Evolutionary conservation across 1,140 invertebrate species (phyloP), one percentile per base, ranked within the genome.

Genomic region (Temnothorax nylanderi): DNA sequence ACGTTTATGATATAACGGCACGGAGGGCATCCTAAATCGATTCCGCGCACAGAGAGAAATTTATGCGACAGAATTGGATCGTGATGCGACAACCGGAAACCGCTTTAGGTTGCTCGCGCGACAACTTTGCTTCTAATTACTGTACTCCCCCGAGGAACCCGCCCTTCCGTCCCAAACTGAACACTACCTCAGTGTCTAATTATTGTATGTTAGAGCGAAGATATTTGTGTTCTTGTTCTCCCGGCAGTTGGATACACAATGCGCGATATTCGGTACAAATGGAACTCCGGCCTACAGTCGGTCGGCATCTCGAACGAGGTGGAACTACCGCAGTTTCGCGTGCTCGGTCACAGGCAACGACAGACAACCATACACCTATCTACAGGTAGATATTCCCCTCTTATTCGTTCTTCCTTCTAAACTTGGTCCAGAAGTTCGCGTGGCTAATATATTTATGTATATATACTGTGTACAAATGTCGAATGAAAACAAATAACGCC

Each of bases 231-330:
- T 96, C 95, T 96, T 96, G 95, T 96, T 96, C 95, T 96, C 95
- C 95, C 96, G 96, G 95, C 95, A 96, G 98, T 99, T 97, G 98
- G 98, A 96, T 99, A 99, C 97, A 98, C 98, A 96, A 99, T 98
- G 97, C 97, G 97, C 96, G 98, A 99, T 97, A 99, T 99, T 96
- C 97, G 97, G 95, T 99, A 99, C 97, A 98, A 98, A 96, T 99
- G 98, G 98, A 97, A 97, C 96, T 97, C 97, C 96, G 98, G 98
- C 95, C 96, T 97, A 95, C 96, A 97, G 95, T 98, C 98, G 96
- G 98, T 99, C 95, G 98, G 98, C 95, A 98, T 99, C 96, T 97
- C 97, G 96, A 97, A 97, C 95, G 98, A 98, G 95, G 98, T 99
- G 96, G 97, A 98, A 96, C 96, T 99, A 93, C 98, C 98, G 93